Evolutionary conservation across 2,888 invertebrate genomes (phyloP), one percentile per base, ranked within the genome.

Genomic region (Pasiphila rectangulata): DNA sequence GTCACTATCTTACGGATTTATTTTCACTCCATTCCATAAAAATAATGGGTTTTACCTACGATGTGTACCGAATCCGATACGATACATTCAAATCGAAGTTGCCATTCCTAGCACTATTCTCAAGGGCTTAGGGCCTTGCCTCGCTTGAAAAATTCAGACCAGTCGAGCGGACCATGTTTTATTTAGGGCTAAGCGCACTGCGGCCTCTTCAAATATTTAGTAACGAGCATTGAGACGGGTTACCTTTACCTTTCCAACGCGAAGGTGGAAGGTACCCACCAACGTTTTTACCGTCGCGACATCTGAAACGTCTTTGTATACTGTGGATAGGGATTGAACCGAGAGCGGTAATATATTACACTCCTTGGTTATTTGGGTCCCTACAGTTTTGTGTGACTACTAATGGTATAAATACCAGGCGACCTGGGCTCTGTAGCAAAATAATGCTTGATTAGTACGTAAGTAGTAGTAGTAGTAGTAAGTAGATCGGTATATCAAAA

Each of bases 141-240:
- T 51, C 64, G 67, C 68, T 69, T 84, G 67, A 82, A 83, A 83
- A 80, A 83, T 83, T 83, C 74, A 83, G 65, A 61, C 65, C 69
- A 64, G 72, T 69, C 63, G 69, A 69, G 60, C 61, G 66, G 56
- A 46, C 34, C 74, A 81, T 83, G 80, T 83, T 82, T 83, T 85
- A 84, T 83, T 75, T 80, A 83, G 73, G 64, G 60, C 63, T 55
- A 59, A 66, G 79, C 79, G 81, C 82, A 83, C 58, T 84, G 83
- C 83, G 80, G 77, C 70, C 60, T 65, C 59, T 68, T 83, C 69
- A 76, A 83, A 83, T 81, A 83, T 84, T 83, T 75, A 83, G 73
- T 62, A 67, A 72, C 74, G 66, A 68, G 75, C 72, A 75, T 72
- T 70, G 77, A 76, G 72, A 72, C 73, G 60, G 54, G 56, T 61